These are phyloP conservation scores for Tetheella fluctuosa DNA, from an alignment of 2,888 invertebrate species.

Conservation along the genomic window DNA sequence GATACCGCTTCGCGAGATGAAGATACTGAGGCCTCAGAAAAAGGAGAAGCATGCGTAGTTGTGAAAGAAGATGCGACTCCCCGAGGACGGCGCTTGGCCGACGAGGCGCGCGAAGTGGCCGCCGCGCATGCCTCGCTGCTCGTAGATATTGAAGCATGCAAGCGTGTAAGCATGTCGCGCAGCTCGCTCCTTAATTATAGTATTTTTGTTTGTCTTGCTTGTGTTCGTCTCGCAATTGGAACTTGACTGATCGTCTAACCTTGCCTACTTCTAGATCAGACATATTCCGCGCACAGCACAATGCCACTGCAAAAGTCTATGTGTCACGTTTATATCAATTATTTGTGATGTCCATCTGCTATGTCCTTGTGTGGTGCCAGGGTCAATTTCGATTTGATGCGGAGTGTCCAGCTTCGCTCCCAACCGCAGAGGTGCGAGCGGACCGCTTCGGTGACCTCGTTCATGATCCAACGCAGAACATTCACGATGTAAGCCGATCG, in stretches of 20 bases:
- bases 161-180: conserved; percentile 88
- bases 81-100: conserved; percentile 73
- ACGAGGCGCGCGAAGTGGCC: conserved; percentile 79
- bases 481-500: conserved; percentile 83
- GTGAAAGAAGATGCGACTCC: conserved; percentile 77
- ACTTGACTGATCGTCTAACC: conserved; percentile 18
- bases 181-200: conserved; percentile 60
- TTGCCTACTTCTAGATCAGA: conserved; percentile 16
- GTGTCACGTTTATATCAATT: conserved; percentile 24
- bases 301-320: conserved; percentile 33
- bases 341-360: conserved; percentile 26
- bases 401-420: conserved; percentile 90
- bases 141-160: conserved; percentile 86
- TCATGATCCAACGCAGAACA: conserved; percentile 78
- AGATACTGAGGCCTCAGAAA: conserved; percentile 58
- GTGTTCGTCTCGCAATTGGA: conserved; percentile 38
- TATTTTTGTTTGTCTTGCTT: conserved; percentile 52
- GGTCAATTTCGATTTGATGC: conserved; percentile 96
- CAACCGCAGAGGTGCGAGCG: conserved; percentile 89
- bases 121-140: conserved; percentile 81
- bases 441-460: conserved; percentile 78
- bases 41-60: conserved; percentile 75
- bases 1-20: conserved; percentile 61
- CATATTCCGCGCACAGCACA: conserved; percentile 29
- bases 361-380: conserved; percentile 80